Evolutionary conservation across 53 echinoderm and acorn worm species (phyloP).

Genomic region (Antedon mediterranea): DNA sequence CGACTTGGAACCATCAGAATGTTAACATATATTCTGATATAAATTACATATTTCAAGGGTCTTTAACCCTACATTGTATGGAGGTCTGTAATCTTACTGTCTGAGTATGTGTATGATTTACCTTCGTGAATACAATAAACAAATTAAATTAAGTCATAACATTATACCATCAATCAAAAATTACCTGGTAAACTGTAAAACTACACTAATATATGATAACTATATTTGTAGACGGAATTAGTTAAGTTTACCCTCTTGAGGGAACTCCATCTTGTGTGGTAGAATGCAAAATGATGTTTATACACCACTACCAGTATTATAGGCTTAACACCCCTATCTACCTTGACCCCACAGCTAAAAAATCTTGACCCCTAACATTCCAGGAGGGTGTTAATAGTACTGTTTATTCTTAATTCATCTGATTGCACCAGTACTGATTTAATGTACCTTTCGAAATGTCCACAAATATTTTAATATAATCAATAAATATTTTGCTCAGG

Average conservation of each 20-base stretch:
- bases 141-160: no score
- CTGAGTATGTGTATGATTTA: no score
- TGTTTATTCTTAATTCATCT: no score
- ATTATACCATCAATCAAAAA: no score
- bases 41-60: no score
- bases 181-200: no score
- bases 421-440: not conserved
- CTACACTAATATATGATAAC: not conserved
- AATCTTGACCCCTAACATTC: not conserved
- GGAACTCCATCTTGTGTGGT: not conserved
- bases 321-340: not conserved
- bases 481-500: no score
- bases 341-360: not conserved
- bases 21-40: no score
- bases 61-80: no score
- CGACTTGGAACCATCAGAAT: no score
- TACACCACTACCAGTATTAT: not conserved
- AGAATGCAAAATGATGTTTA: not conserved
- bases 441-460: not conserved
- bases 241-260: not conserved
- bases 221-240: not conserved
- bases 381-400: not conserved
- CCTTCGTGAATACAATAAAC: no score
- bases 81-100: no score
- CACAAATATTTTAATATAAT: not conserved